Conservation (phyloP, 2,888 invertebrate genomes). For the Eilema depressum region DNA sequence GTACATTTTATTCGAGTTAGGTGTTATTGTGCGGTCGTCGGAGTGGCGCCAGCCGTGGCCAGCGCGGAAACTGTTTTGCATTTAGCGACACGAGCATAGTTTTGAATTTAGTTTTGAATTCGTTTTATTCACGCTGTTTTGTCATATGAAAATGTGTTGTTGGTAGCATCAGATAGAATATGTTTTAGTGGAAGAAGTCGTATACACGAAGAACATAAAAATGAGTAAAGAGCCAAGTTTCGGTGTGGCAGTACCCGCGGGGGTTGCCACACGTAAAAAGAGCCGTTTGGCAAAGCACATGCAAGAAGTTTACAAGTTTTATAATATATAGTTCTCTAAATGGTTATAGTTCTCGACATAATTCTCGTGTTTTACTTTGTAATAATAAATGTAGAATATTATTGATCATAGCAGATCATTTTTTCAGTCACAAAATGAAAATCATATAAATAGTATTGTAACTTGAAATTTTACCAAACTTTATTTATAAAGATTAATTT, state of each 20-base stretch:
- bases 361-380: too few species aligned
- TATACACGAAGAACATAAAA: background rate
- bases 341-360: background rate
- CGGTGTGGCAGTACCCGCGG: background rate
- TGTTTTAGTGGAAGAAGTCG: background rate
- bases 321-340: background rate
- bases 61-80: constrained; percentile 32
- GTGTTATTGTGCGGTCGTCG: constrained; percentile 26
- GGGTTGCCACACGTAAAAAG: background rate
- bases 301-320: background rate
- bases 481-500: too few species aligned
- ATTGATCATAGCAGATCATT: too few species aligned
- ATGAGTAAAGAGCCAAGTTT: background rate
- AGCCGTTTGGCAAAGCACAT: background rate
- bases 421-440: too few species aligned
- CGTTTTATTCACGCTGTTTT: constrained; percentile 26
- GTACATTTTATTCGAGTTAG: constrained; percentile 20
- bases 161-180: background rate
- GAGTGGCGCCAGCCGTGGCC: constrained; percentile 24
- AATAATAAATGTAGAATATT: background rate
- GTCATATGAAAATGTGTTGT: constrained; percentile 24
- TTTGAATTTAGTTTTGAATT: constrained; percentile 17
- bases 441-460: too few species aligned
- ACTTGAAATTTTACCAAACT: too few species aligned
- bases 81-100: constrained; percentile 24